These are phyloP conservation scores for Virgularia gustaviana DNA, from an alignment of 92 coral and sea anemone genomes.

Conservation along the genomic window DNA sequence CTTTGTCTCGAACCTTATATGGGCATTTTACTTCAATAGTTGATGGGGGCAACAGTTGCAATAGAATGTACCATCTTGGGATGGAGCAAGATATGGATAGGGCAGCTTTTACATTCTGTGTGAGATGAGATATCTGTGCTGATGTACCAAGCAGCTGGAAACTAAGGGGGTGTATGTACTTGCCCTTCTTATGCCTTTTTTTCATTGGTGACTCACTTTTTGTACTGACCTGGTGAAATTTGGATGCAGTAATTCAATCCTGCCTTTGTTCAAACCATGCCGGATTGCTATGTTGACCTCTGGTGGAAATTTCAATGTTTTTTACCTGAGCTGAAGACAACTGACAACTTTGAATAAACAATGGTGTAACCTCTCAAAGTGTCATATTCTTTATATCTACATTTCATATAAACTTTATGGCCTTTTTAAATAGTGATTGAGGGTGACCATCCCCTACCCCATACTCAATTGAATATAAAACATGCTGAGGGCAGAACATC, in stretches of 20 bases:
- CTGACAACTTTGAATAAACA: conserved; percentile 18
- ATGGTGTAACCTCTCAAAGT: background rate
- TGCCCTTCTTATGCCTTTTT: conserved; percentile 35
- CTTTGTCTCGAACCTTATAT: background rate
- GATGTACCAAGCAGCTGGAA: background rate
- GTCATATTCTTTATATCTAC: conserved; percentile 2
- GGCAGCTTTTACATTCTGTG: background rate
- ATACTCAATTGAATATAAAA: conserved; percentile 42
- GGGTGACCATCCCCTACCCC: conserved; percentile 38
- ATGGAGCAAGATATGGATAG: conserved; percentile 1
- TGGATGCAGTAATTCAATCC: conserved; percentile 28
- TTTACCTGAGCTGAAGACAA: conserved; percentile 9
- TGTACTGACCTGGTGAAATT: conserved; percentile 36
- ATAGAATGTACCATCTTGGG: background rate
- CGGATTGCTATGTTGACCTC: conserved; percentile 23
- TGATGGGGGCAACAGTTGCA: background rate
- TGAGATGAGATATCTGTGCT: background rate
- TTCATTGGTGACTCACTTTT: conserved; percentile 35
- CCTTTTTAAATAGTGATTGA: conserved; percentile 38
- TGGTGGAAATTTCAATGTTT: conserved; percentile 9
- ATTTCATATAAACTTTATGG: conserved; percentile 31
- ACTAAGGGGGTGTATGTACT: background rate
- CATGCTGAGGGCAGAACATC: conserved; percentile 31
- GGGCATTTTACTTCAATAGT: conserved; percentile 6
- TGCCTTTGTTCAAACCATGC: conserved; percentile 23